Evolutionary conservation across 2,888 invertebrate species (phyloP).

Genomic region (Phyto melanocephala): DNA sequence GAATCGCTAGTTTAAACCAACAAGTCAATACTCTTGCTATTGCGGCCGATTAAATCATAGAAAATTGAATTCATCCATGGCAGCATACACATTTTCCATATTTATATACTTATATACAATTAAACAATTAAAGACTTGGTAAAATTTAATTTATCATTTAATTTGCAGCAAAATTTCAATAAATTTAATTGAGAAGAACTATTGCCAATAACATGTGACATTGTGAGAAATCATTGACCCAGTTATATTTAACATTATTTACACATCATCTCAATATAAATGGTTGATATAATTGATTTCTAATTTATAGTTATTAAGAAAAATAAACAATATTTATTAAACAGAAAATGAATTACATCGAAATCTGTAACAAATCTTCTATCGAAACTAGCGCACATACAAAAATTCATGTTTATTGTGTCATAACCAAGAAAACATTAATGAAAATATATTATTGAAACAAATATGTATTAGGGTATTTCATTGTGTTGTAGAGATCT

Average conservation of each 20-base stretch:
- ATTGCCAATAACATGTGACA: neutral
- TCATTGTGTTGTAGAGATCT: too few relatives aligned
- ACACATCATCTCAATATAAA: slow-evolving; percentile 7
- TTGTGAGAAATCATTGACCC: neutral
- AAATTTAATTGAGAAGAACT: neutral
- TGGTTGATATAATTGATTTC: slow-evolving; percentile 35
- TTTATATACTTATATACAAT: too few relatives aligned
- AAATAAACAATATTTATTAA: neutral
- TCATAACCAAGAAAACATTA: neutral
- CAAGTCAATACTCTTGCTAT: too few relatives aligned
- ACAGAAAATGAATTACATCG: neutral
- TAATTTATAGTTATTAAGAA: slow-evolving; percentile 1
- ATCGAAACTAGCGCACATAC: neutral
- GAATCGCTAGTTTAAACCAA: too few relatives aligned
- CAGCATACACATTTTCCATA: too few relatives aligned
- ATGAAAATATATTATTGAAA: too few relatives aligned
- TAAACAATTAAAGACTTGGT: too few relatives aligned
- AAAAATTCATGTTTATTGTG: neutral
- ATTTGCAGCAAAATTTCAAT: too few relatives aligned
- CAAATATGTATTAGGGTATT: too few relatives aligned
- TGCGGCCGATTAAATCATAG: too few relatives aligned
- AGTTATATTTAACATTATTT: slow-evolving; percentile 3
- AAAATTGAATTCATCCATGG: too few relatives aligned
- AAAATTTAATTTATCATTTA: too few relatives aligned
- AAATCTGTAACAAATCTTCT: neutral